Evolutionary conservation across 2,888 invertebrate genomes (phyloP), one percentile per base, ranked within the genome.

Genomic region (Tenthredo mesomela): DNA sequence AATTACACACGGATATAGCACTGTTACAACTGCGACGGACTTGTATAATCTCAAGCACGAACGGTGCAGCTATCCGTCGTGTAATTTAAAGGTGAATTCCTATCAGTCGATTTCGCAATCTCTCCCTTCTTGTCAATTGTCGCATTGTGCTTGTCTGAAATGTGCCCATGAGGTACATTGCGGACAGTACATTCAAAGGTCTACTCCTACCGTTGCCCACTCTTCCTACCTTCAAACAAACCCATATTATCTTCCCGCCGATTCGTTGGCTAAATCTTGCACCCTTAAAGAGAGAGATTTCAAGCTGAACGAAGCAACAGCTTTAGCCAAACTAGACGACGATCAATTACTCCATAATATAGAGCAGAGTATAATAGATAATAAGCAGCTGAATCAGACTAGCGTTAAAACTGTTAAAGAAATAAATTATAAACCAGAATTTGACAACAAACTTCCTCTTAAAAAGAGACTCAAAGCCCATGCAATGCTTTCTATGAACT

Each of bases 391-490:
- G 65, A 89, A 90, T 5, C 88, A 88, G 7, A 78, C 88, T 9
- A 88, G 87, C 4, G 77, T 87, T 4, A 88, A 89, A 70, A 70
- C 15, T 37, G 88, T 90, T 9, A 71, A 88, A 18, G 89, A 88
- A 25, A 88, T 89, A 47, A 86, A 88, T 29, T 89, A 87, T 84
- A 89, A 89, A 2, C 82, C 25, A 2, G 89, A 90, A 12, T 84
- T 89, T 2, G 89, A 90, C 54, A 91, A 88, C 73, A 93, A 91
- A 71, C 83, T 93, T 71, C 93, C 93, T 5, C 86, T 92, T 18
- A 93, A 93, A 80, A 93, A 93, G 84, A 88, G 93, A 61, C 85
- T 91, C 21, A 92, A 90, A 67, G 91, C 90, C 2, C 89, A 89
- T 18, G 88, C 88, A 25, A 90, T 91, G 87, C 89, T 90, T 88